A percentile compares a stretch with the other conserved stretches of the same genome.
These are phyloP conservation scores for Drosophila fungiperda DNA, from an alignment of 2,888 invertebrate species.

Conservation along the genomic window DNA sequence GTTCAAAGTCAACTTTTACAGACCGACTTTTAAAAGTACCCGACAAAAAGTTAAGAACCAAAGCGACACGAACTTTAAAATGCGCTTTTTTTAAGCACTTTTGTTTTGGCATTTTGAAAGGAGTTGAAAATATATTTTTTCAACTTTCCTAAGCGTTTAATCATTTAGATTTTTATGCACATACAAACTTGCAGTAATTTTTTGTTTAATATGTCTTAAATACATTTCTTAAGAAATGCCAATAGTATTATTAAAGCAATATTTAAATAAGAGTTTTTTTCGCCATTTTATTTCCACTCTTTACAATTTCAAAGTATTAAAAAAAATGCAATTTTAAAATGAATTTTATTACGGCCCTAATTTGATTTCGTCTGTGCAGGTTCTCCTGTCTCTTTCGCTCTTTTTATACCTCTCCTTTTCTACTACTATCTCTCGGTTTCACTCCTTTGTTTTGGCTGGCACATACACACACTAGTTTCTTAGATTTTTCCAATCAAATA, in stretches of 20 bases:
- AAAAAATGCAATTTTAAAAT: conserved; percentile 58
- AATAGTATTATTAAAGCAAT: neutral
- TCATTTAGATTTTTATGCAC: neutral
- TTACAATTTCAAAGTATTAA: neutral
- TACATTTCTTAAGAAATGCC: neutral
- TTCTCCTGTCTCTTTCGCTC: neutral
- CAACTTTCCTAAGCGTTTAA: neutral
- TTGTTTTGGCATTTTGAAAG: neutral
- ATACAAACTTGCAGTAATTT: neutral
- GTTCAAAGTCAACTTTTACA: conserved; percentile 82
- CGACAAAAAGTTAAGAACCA: conserved; percentile 20
- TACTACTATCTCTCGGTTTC: neutral
- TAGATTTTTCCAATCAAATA: conserved; percentile 73
- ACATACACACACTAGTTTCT: neutral
- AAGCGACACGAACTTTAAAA: conserved; percentile 24
- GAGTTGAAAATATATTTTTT: neutral
- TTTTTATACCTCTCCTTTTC: neutral
- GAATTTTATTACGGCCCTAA: conserved; percentile 66
- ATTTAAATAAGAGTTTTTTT: neutral
- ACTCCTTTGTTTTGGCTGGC: neutral
- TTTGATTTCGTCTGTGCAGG: conserved; percentile 61
- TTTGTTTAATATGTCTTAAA: neutral
- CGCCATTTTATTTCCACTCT: neutral
- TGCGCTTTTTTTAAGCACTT: neutral
- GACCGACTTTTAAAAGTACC: conserved; percentile 31